These are phyloP conservation scores for Drosophila mulleri DNA, from an alignment of 2,888 invertebrate genomes.

Conservation along the genomic window DNA sequence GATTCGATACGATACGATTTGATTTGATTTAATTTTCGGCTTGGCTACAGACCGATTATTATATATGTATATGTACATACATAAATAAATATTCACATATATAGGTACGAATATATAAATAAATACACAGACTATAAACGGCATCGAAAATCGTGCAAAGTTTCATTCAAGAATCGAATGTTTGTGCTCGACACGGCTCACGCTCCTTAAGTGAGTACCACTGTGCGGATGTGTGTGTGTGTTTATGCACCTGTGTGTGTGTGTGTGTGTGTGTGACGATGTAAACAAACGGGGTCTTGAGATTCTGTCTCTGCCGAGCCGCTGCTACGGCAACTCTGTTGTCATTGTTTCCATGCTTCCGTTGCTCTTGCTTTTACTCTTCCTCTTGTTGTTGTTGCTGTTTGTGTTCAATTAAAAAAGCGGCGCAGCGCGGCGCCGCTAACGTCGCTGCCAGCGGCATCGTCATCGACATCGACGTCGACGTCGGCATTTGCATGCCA, in stretches of 20 bases:
- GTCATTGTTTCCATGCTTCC: conserved; percentile 11
- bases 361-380: conserved; percentile 10
- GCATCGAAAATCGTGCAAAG: conserved; percentile 10
- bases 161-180: conserved; percentile 31
- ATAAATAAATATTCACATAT: conserved; percentile 3
- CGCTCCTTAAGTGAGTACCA: conserved; percentile 60
- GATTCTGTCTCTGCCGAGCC: conserved; percentile 55
- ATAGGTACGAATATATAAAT: background rate
- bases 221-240: conserved; percentile 60
- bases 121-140: conserved; percentile 21
- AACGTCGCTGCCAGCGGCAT: conserved; percentile 28
- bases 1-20: conserved; percentile 25
- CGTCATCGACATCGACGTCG: conserved; percentile 32
- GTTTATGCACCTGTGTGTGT: conserved; percentile 27
- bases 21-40: conserved; percentile 24
- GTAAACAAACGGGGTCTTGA: conserved; percentile 80
- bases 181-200: conserved; percentile 32
- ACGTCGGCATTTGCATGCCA: conserved; percentile 55
- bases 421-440: conserved; percentile 19
- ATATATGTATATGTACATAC: background rate
- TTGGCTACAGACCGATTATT: conserved; percentile 13
- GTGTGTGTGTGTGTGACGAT: conserved; percentile 30
- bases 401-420: conserved; percentile 58
- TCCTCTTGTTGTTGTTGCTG: background rate
- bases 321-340: conserved; percentile 14